Conservation (phyloP, 2,113 vertebrate species). For the Scophthalmus maximus region DNA sequence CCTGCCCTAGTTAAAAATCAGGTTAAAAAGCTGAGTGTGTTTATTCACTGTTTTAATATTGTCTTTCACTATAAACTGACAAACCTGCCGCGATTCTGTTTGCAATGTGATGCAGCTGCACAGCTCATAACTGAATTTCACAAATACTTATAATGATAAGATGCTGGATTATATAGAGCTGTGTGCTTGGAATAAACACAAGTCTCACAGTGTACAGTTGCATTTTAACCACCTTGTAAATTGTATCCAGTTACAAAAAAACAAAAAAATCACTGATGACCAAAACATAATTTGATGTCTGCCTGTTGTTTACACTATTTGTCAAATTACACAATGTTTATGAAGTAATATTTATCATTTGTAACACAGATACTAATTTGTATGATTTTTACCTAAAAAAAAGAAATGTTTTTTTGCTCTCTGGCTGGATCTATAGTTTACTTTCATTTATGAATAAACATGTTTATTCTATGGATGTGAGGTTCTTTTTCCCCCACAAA, state of each 20-base stretch:
- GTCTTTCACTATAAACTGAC: conserved; percentile 44
- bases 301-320: conserved; percentile 70
- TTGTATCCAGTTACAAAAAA: conserved; percentile 19
- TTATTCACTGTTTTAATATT: conserved; percentile 25
- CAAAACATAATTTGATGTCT: conserved; percentile 67
- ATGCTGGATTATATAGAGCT: conserved; percentile 53
- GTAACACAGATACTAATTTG: conserved; percentile 78
- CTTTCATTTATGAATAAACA: conserved; percentile 82
- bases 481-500: not conserved
- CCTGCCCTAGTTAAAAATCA: conserved; percentile 40
- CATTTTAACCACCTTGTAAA: conserved; percentile 43
- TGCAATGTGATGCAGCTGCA: conserved; percentile 20
- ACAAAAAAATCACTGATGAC: conserved; percentile 49
- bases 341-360: conserved; percentile 77
- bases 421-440: conserved; percentile 68
- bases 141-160: conserved; percentile 9
- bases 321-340: conserved; percentile 36
- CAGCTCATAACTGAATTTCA: conserved; percentile 34
- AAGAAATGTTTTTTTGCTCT: conserved; percentile 54
- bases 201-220: conserved; percentile 35
- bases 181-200: conserved; percentile 30
- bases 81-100: conserved; percentile 32
- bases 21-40: conserved; percentile 19
- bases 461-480: conserved; percentile 54
- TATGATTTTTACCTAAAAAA: conserved; percentile 78